Evolutionary conservation across 1,140 invertebrate species (phyloP).

Genomic region (Bombus balteatus): DNA sequence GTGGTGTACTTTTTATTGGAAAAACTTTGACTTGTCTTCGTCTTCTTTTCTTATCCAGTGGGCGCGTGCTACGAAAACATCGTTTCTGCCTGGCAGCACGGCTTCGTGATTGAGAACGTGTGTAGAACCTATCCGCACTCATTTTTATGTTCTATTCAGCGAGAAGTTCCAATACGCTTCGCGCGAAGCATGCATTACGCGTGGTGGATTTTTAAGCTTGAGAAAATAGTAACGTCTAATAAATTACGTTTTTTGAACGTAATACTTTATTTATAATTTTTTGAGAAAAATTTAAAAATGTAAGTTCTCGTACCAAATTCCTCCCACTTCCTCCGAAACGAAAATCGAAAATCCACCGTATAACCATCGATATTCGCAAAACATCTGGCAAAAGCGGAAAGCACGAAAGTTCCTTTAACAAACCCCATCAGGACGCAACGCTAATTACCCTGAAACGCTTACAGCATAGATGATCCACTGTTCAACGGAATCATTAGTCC

Average conservation of each 20-base stretch:
- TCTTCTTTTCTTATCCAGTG: not conserved
- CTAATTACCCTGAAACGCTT: not conserved
- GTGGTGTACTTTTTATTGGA: conserved; percentile 25
- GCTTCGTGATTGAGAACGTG: conserved; percentile 25
- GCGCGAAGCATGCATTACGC: not conserved
- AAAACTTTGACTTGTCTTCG: not conserved
- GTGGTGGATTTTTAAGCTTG: not conserved
- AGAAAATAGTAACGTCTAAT: too few species aligned
- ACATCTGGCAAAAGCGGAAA: not conserved
- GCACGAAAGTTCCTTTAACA: not conserved
- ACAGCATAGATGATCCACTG: not conserved
- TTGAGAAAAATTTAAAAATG: not conserved
- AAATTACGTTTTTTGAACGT: not conserved
- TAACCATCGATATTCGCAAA: not conserved
- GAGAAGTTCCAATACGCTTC: not conserved
- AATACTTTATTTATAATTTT: not conserved
- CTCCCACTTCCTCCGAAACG: not conserved
- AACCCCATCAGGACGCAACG: not conserved
- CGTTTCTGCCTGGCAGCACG: too few species aligned
- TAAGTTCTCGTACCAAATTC: not conserved
- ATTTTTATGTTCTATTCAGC: not conserved
- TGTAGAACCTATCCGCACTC: not conserved
- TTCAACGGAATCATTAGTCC: not conserved
- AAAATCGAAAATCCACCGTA: not conserved
- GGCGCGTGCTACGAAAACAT: conserved; percentile 9